phyloP scores from a whole-genome alignment of 1,140 invertebrate genomes.

The Achatina immaculata region DNA sequence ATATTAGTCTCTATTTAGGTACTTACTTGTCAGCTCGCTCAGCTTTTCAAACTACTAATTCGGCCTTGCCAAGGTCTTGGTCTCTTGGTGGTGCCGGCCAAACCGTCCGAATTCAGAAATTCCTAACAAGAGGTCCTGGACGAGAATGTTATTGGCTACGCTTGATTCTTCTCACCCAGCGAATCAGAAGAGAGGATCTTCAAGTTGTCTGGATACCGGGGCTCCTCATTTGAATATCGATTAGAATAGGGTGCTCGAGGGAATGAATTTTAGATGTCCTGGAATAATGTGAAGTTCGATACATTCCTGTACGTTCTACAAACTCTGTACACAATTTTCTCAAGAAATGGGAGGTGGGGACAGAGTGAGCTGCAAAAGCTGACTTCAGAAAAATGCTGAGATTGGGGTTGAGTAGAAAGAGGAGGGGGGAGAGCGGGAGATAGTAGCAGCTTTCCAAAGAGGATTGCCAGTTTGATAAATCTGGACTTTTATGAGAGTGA shows the following conservation, averaged over 20 bases:
- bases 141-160: neutral
- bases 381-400: too few relatives aligned
- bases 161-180: neutral
- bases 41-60: too few relatives aligned
- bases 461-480: too few relatives aligned
- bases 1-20: too few relatives aligned
- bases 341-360: too few relatives aligned
- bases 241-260: neutral
- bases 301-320: neutral
- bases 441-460: too few relatives aligned
- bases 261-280: conserved; percentile 3
- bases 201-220: neutral
- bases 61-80: too few relatives aligned
- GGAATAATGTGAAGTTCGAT: conserved; percentile 1
- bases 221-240: conserved; percentile 1
- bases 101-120: neutral
- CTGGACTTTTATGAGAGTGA: too few relatives aligned
- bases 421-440: too few relatives aligned
- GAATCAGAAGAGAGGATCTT: neutral
- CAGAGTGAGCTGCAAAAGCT: too few relatives aligned
- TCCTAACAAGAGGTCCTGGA: neutral
- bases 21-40: too few relatives aligned
- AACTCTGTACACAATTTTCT: neutral
- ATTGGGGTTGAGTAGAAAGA: too few relatives aligned
- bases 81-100: neutral